Conservation (phyloP, 2,888 invertebrate species). For the Drosophila ustulata region DNA sequence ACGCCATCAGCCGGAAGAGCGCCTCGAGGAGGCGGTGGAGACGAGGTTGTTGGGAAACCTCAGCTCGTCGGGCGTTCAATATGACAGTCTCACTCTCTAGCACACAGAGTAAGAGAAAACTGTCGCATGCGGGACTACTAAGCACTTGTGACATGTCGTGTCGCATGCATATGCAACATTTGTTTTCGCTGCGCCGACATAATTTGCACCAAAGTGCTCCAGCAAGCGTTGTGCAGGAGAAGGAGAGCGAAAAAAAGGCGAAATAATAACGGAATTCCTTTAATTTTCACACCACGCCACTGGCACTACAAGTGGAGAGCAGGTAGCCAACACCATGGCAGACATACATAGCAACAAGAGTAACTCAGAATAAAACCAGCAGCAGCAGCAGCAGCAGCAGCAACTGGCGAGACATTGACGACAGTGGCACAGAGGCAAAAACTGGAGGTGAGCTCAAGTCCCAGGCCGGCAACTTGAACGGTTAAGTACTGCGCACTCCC, state of each 20-base stretch:
- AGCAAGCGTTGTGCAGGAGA: slow-evolving; percentile 40
- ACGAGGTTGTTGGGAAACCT: slow-evolving; percentile 19
- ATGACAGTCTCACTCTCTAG: slow-evolving; percentile 15
- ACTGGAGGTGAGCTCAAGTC: slow-evolving; percentile 44
- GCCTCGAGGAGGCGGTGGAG: slow-evolving; percentile 1
- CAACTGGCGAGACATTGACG: slow-evolving; percentile 68
- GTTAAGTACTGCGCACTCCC: slow-evolving; percentile 72
- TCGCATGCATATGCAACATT: slow-evolving; percentile 75
- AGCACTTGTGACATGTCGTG: slow-evolving; percentile 77
- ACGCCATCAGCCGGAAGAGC: slow-evolving; percentile 8
- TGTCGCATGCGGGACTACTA: slow-evolving; percentile 70
- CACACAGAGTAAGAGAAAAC: slow-evolving; percentile 25
- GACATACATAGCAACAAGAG: slow-evolving; percentile 12
- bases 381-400: slow-evolving; percentile 23
- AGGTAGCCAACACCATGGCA: slow-evolving; percentile 5
- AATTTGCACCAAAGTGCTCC: slow-evolving; percentile 77
- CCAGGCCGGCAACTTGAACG: slow-evolving; percentile 75
- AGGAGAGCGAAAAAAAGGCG: slow-evolving; percentile 53
- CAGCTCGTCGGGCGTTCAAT: slow-evolving; percentile 53
- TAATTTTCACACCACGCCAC: slow-evolving; percentile 67
- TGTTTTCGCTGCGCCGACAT: slow-evolving; percentile 76
- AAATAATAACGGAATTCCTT: slow-evolving; percentile 79
- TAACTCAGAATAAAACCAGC: slow-evolving; percentile 24
- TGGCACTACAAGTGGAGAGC: neutral
- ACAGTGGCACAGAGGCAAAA: slow-evolving; percentile 68